A percentile compares a stretch with the other conserved stretches of the same genome.
These are phyloP conservation scores for Allygus modestus DNA, from an alignment of 2,888 invertebrate species.

Conservation along the genomic window DNA sequence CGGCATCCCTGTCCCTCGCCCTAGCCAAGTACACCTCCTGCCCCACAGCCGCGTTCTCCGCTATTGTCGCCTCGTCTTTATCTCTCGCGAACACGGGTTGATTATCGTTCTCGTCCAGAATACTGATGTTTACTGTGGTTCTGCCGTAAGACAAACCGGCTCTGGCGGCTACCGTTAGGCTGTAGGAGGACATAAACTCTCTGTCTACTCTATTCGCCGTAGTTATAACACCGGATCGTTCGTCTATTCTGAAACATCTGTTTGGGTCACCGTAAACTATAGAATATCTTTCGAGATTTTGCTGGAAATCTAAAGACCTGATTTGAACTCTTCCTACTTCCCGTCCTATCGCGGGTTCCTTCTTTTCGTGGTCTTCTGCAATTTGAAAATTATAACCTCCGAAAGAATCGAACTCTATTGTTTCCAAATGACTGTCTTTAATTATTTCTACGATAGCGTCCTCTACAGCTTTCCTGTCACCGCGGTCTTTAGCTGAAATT, in stretches of 20 bases:
- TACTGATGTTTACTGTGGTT: conserved; percentile 87
- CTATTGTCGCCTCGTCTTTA: conserved; percentile 86
- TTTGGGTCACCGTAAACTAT: conserved; percentile 89
- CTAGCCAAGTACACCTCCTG: conserved; percentile 94
- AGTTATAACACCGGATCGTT: conserved; percentile 86
- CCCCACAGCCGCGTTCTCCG: conserved; percentile 95
- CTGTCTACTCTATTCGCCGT: conserved; percentile 90
- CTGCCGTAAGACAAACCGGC: conserved; percentile 86
- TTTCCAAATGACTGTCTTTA: conserved; percentile 84
- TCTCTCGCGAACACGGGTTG: conserved; percentile 89
- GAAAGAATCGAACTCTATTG: conserved; percentile 85
- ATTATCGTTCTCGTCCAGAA: conserved; percentile 95
- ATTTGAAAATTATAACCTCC: conserved; percentile 90
- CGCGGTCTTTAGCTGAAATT: conserved; percentile 89
- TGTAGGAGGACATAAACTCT: conserved; percentile 87
- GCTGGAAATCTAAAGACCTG: conserved; percentile 72
- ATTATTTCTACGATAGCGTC: conserved; percentile 90
- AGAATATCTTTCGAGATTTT: conserved; percentile 80
- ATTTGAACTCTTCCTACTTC: conserved; percentile 88
- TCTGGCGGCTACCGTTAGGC: conserved; percentile 88
- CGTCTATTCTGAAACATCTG: conserved; percentile 88
- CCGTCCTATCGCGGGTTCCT: conserved; percentile 79
- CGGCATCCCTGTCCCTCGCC: conserved; percentile 92
- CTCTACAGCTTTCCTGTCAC: conserved; percentile 83
- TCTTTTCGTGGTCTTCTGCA: conserved; percentile 86